A percentile compares a stretch with the other conserved stretches of the same genome.
Conservation (phyloP, 2,888 invertebrate genomes). For the Trimorus sp. region DNA sequence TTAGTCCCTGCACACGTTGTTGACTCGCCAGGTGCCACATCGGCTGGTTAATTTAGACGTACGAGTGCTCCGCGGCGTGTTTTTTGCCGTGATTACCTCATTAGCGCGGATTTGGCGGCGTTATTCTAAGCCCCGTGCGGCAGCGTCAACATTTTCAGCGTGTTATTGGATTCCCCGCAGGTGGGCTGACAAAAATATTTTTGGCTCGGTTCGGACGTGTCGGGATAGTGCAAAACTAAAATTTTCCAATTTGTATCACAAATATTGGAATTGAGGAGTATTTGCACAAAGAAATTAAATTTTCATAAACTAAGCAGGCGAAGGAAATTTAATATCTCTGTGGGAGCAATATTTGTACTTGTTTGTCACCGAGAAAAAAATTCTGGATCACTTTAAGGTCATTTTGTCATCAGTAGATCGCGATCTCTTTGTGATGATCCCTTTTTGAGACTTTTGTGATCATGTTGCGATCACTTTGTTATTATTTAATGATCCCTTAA, state of each 20-base stretch:
- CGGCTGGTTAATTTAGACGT: conserved; percentile 33
- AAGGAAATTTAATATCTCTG: too few relatives aligned
- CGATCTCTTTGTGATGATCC: too few relatives aligned
- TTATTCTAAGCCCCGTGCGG: conserved; percentile 38
- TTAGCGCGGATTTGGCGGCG: conserved; percentile 39
- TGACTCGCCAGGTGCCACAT: conserved; percentile 34
- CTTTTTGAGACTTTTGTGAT: too few relatives aligned
- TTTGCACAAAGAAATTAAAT: conserved; percentile 1
- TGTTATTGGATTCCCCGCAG: too few relatives aligned
- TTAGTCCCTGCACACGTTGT: conserved; percentile 39
- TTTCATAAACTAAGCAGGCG: too few relatives aligned
- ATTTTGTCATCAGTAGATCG: too few relatives aligned
- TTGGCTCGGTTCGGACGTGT: neutral
- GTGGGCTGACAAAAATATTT: neutral
- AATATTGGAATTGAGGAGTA: conserved; percentile 4
- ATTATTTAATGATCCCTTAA: too few relatives aligned
- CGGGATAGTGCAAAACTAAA: conserved; percentile 13
- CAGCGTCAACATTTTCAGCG: too few relatives aligned
- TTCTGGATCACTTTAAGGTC: too few relatives aligned
- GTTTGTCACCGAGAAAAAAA: too few relatives aligned
- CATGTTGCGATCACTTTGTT: too few relatives aligned
- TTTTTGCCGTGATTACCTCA: conserved; percentile 48
- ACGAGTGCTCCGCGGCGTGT: conserved; percentile 14
- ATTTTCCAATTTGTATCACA: conserved; percentile 22
- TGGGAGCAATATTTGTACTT: too few relatives aligned